Evolutionary conservation across 2,888 invertebrate genomes (phyloP).

Genomic region (Eupithecia centaureata): DNA sequence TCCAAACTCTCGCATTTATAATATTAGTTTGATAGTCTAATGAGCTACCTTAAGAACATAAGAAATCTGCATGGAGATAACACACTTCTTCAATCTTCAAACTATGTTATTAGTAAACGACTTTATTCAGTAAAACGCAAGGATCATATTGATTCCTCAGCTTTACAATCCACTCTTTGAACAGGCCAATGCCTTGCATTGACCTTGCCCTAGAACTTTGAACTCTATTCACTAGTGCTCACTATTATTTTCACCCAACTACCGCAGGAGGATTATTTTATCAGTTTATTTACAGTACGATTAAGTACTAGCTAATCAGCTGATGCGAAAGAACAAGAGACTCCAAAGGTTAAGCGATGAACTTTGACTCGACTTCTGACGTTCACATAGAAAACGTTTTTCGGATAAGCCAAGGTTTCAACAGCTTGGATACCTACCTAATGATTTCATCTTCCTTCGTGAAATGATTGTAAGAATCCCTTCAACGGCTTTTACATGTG

Average conservation of each 20-base stretch:
- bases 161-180: background rate
- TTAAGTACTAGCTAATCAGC: constrained; percentile 8
- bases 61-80: too few relatives aligned
- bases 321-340: background rate
- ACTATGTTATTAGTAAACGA: too few relatives aligned
- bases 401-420: background rate
- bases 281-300: constrained; percentile 4
- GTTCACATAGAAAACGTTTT: constrained; percentile 27
- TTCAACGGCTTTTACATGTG: too few relatives aligned
- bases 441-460: background rate
- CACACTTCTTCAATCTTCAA: too few relatives aligned
- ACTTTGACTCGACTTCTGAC: constrained; percentile 24
- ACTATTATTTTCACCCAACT: background rate
- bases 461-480: too few relatives aligned
- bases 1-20: too few relatives aligned
- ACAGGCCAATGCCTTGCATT: constrained; percentile 6
- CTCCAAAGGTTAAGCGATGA: constrained; percentile 35
- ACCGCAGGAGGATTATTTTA: background rate
- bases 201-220: constrained; percentile 16
- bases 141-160: background rate
- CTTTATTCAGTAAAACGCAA: background rate
- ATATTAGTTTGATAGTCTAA: too few relatives aligned
- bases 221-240: constrained; percentile 6
- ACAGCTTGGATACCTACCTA: constrained; percentile 7
- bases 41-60: too few relatives aligned